Evolutionary conservation across 2,797 vertebrate genomes (phyloP).

Genomic region (Oryzias dopingdopingensis): DNA sequence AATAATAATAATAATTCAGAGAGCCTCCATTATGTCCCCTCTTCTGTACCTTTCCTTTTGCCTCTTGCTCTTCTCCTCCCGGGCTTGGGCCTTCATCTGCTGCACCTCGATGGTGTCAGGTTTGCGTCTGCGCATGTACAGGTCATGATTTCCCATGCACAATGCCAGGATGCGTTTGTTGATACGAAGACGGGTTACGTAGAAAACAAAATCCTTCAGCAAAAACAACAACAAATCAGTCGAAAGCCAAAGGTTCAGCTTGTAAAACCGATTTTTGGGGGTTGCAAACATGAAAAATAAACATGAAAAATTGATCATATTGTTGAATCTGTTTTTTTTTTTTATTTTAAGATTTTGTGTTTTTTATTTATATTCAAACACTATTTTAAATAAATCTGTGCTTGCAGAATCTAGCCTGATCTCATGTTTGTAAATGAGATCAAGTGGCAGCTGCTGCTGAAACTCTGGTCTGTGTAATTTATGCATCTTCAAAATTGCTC

Average conservation of each 20-base stretch:
- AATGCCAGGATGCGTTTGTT: slow-evolving; percentile 95
- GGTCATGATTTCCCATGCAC: slow-evolving; percentile 97
- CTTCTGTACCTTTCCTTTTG: slow-evolving; percentile 90
- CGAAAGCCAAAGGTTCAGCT: background rate
- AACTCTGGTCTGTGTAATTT: slow-evolving; percentile 34
- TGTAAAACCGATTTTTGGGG: background rate
- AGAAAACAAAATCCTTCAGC: slow-evolving; percentile 94
- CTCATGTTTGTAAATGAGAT: slow-evolving; percentile 43
- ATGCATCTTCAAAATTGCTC: slow-evolving; percentile 26
- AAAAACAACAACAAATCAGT: slow-evolving; percentile 15
- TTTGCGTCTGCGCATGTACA: slow-evolving; percentile 96
- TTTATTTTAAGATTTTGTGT: background rate
- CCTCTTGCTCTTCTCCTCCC: slow-evolving; percentile 94
- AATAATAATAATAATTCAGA: background rate
- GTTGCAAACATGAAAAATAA: background rate
- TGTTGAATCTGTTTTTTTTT: slow-evolving; percentile 7
- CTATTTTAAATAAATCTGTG: background rate
- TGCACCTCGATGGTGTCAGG: slow-evolving; percentile 98
- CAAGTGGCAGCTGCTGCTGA: slow-evolving; percentile 41
- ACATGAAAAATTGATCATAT: background rate
- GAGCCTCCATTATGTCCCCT: slow-evolving; percentile 2
- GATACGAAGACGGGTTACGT: slow-evolving; percentile 93
- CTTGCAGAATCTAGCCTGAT: slow-evolving; percentile 24
- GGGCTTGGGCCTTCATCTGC: slow-evolving; percentile 98
- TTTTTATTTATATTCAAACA: slow-evolving; percentile 6